Evolutionary conservation across 2,113 vertebrate genomes (phyloP), one percentile per base, ranked within the genome.

Genomic region (Aspiorhynchus laticeps): DNA sequence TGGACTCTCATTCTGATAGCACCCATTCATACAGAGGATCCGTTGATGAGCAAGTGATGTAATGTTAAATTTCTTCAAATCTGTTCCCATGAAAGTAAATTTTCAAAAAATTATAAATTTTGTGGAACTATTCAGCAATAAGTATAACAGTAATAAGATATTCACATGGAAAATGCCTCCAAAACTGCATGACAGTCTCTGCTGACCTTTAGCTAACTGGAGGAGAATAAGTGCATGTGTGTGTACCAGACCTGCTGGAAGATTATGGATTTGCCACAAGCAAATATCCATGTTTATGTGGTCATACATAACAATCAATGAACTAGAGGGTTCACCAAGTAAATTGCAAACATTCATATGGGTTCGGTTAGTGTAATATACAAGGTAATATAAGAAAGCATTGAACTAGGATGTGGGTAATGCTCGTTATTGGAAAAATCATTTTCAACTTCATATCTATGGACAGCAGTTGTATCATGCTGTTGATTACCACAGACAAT

Each of bases 211-310:
- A 28, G 14, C 56, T 43, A 63, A 43, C 38, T 2, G 33, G 78
- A 38, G 53, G 53, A 81, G 38, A 43, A 63, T 80, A 61, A 63
- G 36, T 26, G 73, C 51, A 38, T 41, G 21, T 1, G 8, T 59
- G 53, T 43, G 24, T 81, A 11, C 56, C 12, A 26, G 56, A 19
- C 12, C 36, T 43, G 56, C 31, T 19, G 24, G 19, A 21, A 61
- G 53, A 81, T 81, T 81, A 81, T 63, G 36, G 24, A 81, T 63
- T 81, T 43, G 79, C 36, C 79, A 28, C 36, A 26, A 65, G 79
- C 56, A 81, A 65, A 81, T 81, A 81, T 26, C 9, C 56, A 26
- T 65, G 79, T 65, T 61, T 26, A 10, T 65, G n/a, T 63, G 14
- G 12, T 63, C 56, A 63, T 63, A 63, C 24, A 80, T 63, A 63